These are phyloP conservation scores for Chirona hameri DNA, from an alignment of 2,888 invertebrate species.

Conservation along the genomic window DNA sequence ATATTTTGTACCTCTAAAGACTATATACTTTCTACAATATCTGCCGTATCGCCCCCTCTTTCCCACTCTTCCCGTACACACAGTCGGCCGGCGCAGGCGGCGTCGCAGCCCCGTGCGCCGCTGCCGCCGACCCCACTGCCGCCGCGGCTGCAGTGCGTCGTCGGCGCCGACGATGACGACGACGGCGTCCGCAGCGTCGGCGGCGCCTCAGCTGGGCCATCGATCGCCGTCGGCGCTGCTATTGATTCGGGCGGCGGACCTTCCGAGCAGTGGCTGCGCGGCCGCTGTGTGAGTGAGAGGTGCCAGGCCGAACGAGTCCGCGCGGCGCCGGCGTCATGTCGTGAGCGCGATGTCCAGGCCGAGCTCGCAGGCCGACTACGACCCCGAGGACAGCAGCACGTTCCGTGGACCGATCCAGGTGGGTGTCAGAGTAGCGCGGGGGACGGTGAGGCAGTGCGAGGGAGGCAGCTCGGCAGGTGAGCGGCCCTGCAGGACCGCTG, in stretches of 20 bases:
- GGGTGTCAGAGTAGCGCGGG: not conserved
- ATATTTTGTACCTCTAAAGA: too few species aligned
- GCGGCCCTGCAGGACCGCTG: not conserved
- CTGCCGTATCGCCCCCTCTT: too few species aligned
- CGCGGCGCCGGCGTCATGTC: not conserved
- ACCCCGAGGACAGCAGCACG: not conserved
- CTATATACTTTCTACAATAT: too few species aligned
- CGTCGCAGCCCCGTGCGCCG: too few species aligned
- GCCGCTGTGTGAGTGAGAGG: not conserved
- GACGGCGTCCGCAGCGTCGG: not conserved
- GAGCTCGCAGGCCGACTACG: slow-evolving; percentile 11
- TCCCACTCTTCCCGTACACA: too few species aligned
- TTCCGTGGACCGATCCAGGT: not conserved
- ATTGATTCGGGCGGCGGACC: slow-evolving; percentile 12
- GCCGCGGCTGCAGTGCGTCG: too few species aligned
- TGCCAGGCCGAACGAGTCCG: not conserved
- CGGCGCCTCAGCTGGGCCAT: not conserved
- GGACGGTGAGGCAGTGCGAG: too few species aligned
- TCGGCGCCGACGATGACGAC: not conserved
- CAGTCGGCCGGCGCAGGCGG: too few species aligned
- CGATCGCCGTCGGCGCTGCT: not conserved
- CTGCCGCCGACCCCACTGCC: too few species aligned
- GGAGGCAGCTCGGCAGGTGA: not conserved
- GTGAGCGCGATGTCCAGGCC: slow-evolving; percentile 2
- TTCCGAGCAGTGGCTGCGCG: not conserved